phyloP scores from a whole-genome alignment of 2,797 vertebrate species.

The Tolypeutes matacus region DNA sequence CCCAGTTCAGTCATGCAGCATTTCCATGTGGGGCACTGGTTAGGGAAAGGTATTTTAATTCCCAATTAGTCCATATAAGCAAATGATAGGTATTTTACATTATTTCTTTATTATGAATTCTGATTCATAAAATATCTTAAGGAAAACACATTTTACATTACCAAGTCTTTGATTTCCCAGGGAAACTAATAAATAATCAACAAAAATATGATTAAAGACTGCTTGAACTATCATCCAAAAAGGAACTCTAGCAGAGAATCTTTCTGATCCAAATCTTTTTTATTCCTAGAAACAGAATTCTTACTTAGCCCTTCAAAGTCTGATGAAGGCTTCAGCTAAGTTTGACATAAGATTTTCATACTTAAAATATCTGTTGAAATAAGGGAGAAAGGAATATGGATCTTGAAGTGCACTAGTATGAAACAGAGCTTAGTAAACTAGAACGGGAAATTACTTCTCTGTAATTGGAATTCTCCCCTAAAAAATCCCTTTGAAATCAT shows the following conservation, averaged over 20 bases:
- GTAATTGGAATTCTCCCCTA: slow-evolving; percentile 80
- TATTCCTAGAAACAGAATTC: slow-evolving; percentile 90
- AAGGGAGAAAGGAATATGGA: slow-evolving; percentile 80
- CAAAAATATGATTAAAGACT: slow-evolving; percentile 91
- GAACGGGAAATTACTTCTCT: slow-evolving; percentile 81
- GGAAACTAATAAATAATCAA: slow-evolving; percentile 92
- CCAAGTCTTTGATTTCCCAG: slow-evolving; percentile 88
- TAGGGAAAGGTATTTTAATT: slow-evolving; percentile 89
- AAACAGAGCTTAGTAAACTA: slow-evolving; percentile 81
- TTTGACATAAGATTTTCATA: slow-evolving; percentile 88
- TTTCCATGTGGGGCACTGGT: slow-evolving; percentile 91
- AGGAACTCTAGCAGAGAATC: slow-evolving; percentile 86
- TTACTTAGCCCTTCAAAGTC: slow-evolving; percentile 87
- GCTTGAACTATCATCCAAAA: slow-evolving; percentile 87
- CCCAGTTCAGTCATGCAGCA: slow-evolving; percentile 88
- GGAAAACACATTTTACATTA: slow-evolving; percentile 87
- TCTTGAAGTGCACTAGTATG: slow-evolving; percentile 80
- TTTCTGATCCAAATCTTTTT: slow-evolving; percentile 89
- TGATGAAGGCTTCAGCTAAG: slow-evolving; percentile 85
- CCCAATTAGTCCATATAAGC: slow-evolving; percentile 82
- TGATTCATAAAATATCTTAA: slow-evolving; percentile 87
- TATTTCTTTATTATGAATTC: slow-evolving; percentile 85
- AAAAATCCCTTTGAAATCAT: slow-evolving; percentile 81
- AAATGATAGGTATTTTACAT: slow-evolving; percentile 86
- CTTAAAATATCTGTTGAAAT: slow-evolving; percentile 85